Conservation (phyloP, 2,113 vertebrate genomes). For the Ptilorrhoa leucosticta region DNA sequence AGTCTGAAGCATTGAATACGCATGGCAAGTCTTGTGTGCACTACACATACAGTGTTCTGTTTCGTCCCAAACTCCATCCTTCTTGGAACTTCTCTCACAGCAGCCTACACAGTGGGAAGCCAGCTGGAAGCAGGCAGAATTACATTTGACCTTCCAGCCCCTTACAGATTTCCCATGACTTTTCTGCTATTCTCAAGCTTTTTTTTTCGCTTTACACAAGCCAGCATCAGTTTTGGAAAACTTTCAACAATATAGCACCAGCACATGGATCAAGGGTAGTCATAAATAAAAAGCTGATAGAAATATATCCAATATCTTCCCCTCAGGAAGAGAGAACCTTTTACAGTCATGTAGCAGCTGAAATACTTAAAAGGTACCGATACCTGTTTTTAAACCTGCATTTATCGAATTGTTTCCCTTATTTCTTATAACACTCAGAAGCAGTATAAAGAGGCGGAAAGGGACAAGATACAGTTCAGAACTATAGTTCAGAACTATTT, state of each 20-base stretch:
- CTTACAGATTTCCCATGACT: slow-evolving; percentile 28
- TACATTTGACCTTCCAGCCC: neutral
- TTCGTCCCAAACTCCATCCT: neutral
- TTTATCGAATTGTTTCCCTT: neutral
- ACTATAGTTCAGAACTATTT: neutral
- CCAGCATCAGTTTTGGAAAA: neutral
- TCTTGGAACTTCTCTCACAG: slow-evolving; percentile 24
- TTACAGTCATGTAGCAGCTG: neutral
- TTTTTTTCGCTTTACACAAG: neutral
- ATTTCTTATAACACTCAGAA: neutral
- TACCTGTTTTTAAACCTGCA: neutral
- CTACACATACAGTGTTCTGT: neutral
- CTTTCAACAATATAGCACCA: neutral
- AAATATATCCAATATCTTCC: neutral
- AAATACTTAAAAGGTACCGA: neutral
- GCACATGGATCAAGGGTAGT: neutral
- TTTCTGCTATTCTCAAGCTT: neutral
- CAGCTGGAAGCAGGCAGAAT: slow-evolving; percentile 19
- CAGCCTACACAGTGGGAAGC: neutral
- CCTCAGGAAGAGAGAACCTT: neutral
- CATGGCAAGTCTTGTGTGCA: neutral
- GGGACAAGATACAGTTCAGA: neutral
- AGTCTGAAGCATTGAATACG: neutral
- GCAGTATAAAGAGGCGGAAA: fast-evolving
- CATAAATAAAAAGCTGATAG: neutral